Evolutionary conservation across 2,797 vertebrate genomes (phyloP).

Genomic region (Falco cherrug): DNA sequence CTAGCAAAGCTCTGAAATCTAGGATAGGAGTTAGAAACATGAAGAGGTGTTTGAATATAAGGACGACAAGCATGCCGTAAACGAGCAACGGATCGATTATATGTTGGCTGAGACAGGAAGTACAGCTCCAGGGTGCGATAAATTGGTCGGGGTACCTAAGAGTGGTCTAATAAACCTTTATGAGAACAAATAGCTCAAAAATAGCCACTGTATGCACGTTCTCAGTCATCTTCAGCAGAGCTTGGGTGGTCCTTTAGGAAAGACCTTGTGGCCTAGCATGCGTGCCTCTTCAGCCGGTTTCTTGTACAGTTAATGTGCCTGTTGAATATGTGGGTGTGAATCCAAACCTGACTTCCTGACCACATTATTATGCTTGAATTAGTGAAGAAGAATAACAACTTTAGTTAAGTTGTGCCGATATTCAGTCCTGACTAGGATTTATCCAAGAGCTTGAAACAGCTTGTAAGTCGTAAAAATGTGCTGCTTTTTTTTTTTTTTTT

Average conservation of each 20-base stretch:
- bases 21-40: not conserved
- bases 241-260: slow-evolving; percentile 78
- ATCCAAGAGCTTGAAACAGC: not conserved
- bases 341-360: slow-evolving; percentile 75
- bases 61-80: not conserved
- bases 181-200: not conserved
- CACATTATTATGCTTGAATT: slow-evolving; percentile 76
- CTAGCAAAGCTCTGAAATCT: not conserved
- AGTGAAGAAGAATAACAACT: slow-evolving; percentile 48
- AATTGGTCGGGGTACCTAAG: not conserved
- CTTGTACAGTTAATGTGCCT: slow-evolving; percentile 75
- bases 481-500: not conserved
- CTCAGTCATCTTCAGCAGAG: slow-evolving; percentile 35
- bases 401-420: not conserved
- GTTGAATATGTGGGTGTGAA: slow-evolving; percentile 65
- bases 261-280: slow-evolving; percentile 52
- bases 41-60: not conserved
- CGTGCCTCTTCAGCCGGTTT: slow-evolving; percentile 73
- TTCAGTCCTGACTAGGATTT: slow-evolving; percentile 33
- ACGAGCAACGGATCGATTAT: not conserved
- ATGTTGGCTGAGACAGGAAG: not conserved
- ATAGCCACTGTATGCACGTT: not conserved
- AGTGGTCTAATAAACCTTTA: not conserved
- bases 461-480: not conserved
- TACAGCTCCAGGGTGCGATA: not conserved